Conservation (phyloP, 2,888 invertebrate genomes). For the Drosophila incognita region DNA sequence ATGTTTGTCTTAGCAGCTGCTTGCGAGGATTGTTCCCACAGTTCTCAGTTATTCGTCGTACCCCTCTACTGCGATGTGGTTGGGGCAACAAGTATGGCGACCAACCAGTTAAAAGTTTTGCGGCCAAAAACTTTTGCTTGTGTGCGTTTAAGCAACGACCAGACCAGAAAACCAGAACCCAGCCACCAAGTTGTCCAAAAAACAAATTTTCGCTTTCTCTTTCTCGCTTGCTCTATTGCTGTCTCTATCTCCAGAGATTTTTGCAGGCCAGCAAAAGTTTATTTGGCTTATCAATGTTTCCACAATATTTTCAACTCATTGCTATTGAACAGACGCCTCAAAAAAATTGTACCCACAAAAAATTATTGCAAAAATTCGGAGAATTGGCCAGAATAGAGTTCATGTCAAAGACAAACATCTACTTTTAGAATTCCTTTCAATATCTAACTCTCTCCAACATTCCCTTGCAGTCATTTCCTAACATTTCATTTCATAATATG, state of each 20-base stretch:
- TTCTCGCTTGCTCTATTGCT: background rate
- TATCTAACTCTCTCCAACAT: background rate
- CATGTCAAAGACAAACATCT: constrained; percentile 20
- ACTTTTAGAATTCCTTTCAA: constrained; percentile 14
- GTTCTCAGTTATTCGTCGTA: background rate
- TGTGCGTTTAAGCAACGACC: constrained; percentile 76
- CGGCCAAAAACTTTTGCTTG: constrained; percentile 72
- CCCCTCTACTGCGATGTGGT: constrained; percentile 5
- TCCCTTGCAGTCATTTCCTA: background rate
- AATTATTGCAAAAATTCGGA: constrained; percentile 46
- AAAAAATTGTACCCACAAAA: constrained; percentile 28
- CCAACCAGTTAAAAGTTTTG: constrained; percentile 71
- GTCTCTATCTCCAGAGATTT: constrained; percentile 35
- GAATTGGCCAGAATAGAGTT: constrained; percentile 22
- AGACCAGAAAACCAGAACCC: constrained; percentile 52
- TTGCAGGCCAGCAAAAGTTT: constrained; percentile 58
- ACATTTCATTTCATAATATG: constrained; percentile 50
- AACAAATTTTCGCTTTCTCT: constrained; percentile 52
- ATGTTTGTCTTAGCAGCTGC: constrained; percentile 79
- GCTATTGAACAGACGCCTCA: constrained; percentile 21
- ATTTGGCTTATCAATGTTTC: constrained; percentile 71
- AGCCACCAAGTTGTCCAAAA: constrained; percentile 52
- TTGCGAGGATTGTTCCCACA: constrained; percentile 45
- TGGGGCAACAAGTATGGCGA: constrained; percentile 61
- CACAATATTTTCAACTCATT: constrained; percentile 14